Percentiles rank a stretch among this genome's conserved stretches.
Conservation (phyloP, 1,140 invertebrate genomes). For the Drosophila azteca region DNA sequence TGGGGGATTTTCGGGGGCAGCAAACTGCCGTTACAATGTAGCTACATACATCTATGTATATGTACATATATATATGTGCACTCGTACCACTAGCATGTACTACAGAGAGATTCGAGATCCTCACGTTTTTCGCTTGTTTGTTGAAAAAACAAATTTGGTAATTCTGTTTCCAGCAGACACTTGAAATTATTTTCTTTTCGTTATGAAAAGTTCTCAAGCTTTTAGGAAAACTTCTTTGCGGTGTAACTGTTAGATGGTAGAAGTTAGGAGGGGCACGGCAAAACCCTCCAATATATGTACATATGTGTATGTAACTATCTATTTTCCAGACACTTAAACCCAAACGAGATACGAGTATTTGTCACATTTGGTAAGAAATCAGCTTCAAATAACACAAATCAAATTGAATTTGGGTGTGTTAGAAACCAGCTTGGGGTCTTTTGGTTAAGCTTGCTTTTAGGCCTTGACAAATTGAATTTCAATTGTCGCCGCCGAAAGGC, state of each 20-base stretch:
- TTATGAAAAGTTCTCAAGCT: constrained; percentile 20
- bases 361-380: not conserved
- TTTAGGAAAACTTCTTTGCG: constrained; percentile 31
- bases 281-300: constrained; percentile 33
- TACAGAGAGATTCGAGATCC: constrained; percentile 41
- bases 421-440: not conserved
- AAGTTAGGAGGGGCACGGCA: not conserved
- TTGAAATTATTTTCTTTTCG: constrained; percentile 33
- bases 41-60: constrained; percentile 23
- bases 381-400: constrained; percentile 11
- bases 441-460: constrained; percentile 14
- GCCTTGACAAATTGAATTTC: constrained; percentile 51
- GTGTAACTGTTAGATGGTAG: constrained; percentile 19
- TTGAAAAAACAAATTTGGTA: constrained; percentile 47
- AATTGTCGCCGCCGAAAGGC: constrained; percentile 6
- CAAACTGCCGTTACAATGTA: constrained; percentile 34
- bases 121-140: constrained; percentile 46
- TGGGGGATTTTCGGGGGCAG: constrained; percentile 37
- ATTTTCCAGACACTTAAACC: constrained; percentile 22
- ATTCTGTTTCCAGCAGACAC: constrained; percentile 37
- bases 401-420: not conserved
- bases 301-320: constrained; percentile 7
- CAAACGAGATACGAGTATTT: constrained; percentile 26
- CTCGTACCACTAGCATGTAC: too few species aligned
- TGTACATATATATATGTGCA: not conserved